Evolutionary conservation across 2,888 invertebrate species (phyloP), one percentile per base, ranked within the genome.

Genomic region (Axea sp.): DNA sequence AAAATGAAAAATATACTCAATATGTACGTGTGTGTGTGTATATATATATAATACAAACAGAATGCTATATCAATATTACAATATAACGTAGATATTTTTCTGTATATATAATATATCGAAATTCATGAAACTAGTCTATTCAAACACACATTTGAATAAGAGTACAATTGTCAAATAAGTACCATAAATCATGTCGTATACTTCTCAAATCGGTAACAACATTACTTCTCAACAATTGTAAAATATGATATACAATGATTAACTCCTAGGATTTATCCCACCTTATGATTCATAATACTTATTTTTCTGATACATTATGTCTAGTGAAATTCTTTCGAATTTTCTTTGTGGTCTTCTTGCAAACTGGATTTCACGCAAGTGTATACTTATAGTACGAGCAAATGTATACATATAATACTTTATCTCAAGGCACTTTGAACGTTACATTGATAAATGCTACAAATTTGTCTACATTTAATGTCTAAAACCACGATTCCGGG

Each of bases 351-450:
- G n/a, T n/a, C n/a, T n/a, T n/a, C n/a, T n/a, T n/a, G n/a, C n/a
- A n/a, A n/a, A n/a, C n/a, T n/a, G n/a, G n/a, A n/a, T n/a, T n/a
- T n/a, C n/a, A n/a, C n/a, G n/a, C n/a, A n/a, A n/a, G n/a, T n/a
- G n/a, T n/a, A n/a, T n/a, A n/a, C n/a, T n/a, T n/a, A n/a, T n/a
- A n/a, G 31, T 43, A 35, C 26, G 35, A 57, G 15, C 39, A 53
- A 33, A 12, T 60, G 60, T 59, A 43, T 64, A 53, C 41, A 59
- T 49, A 68, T 64, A 71, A 71, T 64, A 71, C 51, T 65, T 72
- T 60, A 35, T 60, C 14, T 53, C 22, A 73, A 73, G 73, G 73
- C 67, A 73, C 73, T 73, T 67, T 28, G 49, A 68, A 68, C 31
- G 55, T 73, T 39, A 67, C 31, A 51, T 19, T 60, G 17, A 53